Conservation (phyloP, 2,888 invertebrate species). For the Phyllotreta cruciferae region DNA sequence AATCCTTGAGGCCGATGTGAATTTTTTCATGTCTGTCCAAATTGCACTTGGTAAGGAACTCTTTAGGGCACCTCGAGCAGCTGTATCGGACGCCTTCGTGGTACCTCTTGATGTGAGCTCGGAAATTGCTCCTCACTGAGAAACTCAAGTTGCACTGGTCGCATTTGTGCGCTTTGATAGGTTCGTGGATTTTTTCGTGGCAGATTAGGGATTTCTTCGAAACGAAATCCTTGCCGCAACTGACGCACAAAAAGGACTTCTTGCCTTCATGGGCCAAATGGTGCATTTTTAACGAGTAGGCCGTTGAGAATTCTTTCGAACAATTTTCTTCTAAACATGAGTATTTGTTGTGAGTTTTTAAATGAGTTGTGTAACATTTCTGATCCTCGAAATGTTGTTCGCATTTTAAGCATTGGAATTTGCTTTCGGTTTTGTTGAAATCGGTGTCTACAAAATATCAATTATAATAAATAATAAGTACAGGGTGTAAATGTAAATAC, state of each 20-base stretch:
- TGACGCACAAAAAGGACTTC: slow-evolving; percentile 49
- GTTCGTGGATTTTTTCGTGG: slow-evolving; percentile 52
- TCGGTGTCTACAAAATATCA: background rate
- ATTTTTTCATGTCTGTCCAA: slow-evolving; percentile 52
- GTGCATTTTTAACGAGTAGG: slow-evolving; percentile 46
- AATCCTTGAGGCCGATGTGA: slow-evolving; percentile 51
- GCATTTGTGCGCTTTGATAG: slow-evolving; percentile 48
- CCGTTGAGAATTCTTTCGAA: slow-evolving; percentile 43
- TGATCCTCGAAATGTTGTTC: slow-evolving; percentile 33
- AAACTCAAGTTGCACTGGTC: slow-evolving; percentile 49
- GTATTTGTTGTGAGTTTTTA: slow-evolving; percentile 37
- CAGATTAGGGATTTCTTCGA: slow-evolving; percentile 51
- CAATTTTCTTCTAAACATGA: slow-evolving; percentile 44
- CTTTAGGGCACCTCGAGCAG: slow-evolving; percentile 51
- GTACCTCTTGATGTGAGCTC: slow-evolving; percentile 50
- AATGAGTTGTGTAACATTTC: slow-evolving; percentile 18
- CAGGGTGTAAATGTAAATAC: no score
- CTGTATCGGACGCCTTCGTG: slow-evolving; percentile 51
- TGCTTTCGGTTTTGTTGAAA: slow-evolving; percentile 2
- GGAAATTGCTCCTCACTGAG: slow-evolving; percentile 50
- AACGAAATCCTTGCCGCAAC: slow-evolving; percentile 52
- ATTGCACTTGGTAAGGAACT: slow-evolving; percentile 49
- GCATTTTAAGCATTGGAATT: slow-evolving; percentile 32
- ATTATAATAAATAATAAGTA: background rate
- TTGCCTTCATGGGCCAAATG: slow-evolving; percentile 48